Evolutionary conservation across 2,888 invertebrate genomes (phyloP).

Genomic region (Drosophila quinaria): DNA sequence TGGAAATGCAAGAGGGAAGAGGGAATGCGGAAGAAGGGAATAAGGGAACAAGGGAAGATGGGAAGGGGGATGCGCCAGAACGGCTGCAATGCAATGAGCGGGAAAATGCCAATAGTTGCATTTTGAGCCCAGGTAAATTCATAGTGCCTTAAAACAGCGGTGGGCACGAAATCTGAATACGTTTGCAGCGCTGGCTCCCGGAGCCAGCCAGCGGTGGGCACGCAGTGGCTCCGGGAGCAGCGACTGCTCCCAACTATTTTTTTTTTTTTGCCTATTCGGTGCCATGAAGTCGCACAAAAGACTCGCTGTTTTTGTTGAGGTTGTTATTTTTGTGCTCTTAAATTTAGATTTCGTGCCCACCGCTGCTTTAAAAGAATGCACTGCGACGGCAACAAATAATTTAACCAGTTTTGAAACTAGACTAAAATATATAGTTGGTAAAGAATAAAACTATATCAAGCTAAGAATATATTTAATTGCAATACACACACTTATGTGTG

Average conservation of each 20-base stretch:
- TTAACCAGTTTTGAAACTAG: not conserved
- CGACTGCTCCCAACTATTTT: too few relatives aligned
- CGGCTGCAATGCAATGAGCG: constrained; percentile 54
- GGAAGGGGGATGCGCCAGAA: not conserved
- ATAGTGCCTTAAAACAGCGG: not conserved
- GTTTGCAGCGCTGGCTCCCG: too few relatives aligned
- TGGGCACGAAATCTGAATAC: too few relatives aligned
- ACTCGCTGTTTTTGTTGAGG: too few relatives aligned
- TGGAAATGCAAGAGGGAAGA: not conserved
- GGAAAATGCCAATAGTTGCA: constrained; percentile 47
- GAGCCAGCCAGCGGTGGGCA: too few relatives aligned
- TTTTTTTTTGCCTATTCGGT: too few relatives aligned
- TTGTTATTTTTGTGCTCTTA: too few relatives aligned
- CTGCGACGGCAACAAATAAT: not conserved
- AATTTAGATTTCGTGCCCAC: too few relatives aligned
- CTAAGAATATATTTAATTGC: too few relatives aligned
- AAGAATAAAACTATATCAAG: not conserved
- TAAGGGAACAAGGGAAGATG: not conserved
- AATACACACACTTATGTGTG: not conserved
- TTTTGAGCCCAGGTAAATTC: constrained; percentile 4
- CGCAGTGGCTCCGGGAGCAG: too few relatives aligned
- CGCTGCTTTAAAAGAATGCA: not conserved
- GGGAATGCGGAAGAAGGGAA: not conserved
- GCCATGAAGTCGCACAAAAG: too few relatives aligned
- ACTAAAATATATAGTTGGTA: not conserved